Base-by-base conservation (phyloP, 2,797 vertebrate species). In the Emydoidea blandingii region DNA sequence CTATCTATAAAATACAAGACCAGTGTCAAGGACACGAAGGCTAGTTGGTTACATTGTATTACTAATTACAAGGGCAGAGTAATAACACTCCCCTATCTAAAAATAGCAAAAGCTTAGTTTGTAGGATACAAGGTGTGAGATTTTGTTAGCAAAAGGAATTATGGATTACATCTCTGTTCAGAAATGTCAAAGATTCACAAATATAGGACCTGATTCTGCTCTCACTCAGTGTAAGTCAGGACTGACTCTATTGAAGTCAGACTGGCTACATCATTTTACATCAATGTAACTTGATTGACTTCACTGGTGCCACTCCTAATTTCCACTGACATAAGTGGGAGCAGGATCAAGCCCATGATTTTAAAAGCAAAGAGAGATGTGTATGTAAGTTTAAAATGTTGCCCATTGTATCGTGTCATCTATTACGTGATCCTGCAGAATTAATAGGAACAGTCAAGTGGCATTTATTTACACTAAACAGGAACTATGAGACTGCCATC, bases 391-490 rank as follows among this genome's bases (percentile, higher is more conserved):
- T 86, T 94, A 90, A 96, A 93, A 57, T 3, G 2, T 14, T 83
- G n/a, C 2, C 27, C 91, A 34, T 21, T 96, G 96, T 93, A 95
- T 56, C 83, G 59, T 29, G 44, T 23, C 44, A 81, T 94, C 15
- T 53, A 57, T 79, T 91, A 79, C 52, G 52, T 79, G 37, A 85
- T 94, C 68, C 78, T 87, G 49, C 56, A 90, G 84, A 83, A 86
- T 93, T 93, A 93, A 88, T 25, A 89, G 79, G 81, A 95, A 95
- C 95, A 81, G 86, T 94, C 95, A 96, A 96, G 62, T 18, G 82
- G 85, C 93, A 95, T 95, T 96, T 95, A 94, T 65, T 93, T 96
- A 76, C 74, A 87, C 85, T 92, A 90, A 90, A 93, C 83, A 94
- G 44, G 74, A 91, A 88, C 34, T 91, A 95, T 92, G 74, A 95